These are phyloP conservation scores for Smithornis capensis DNA, from an alignment of 2,113 vertebrate genomes.

Conservation along the genomic window DNA sequence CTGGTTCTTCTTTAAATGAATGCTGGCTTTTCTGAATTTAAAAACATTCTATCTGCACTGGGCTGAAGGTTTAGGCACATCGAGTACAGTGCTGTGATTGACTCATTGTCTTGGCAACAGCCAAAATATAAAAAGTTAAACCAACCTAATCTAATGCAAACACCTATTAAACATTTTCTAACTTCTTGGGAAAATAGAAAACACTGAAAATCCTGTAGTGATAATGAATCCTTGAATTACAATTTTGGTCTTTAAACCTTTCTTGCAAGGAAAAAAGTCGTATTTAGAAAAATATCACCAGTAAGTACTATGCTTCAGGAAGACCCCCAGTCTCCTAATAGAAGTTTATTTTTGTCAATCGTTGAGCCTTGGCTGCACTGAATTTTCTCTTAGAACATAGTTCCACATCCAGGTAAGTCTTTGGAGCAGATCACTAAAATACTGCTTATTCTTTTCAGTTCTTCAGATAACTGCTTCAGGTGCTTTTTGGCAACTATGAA, in stretches of 20 bases:
- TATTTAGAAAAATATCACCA: neutral
- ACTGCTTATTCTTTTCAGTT: neutral
- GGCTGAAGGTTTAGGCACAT: neutral
- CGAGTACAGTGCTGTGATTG: neutral
- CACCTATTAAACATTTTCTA: neutral
- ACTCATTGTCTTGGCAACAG: neutral
- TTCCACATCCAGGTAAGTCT: neutral
- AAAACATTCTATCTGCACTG: neutral
- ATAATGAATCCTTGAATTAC: neutral
- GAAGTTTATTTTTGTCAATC: neutral
- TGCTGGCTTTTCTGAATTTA: neutral
- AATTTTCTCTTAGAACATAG: neutral
- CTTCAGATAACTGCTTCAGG: neutral
- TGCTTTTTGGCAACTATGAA: slow-evolving; percentile 4
- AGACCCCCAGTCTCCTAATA: neutral
- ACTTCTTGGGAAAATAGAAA: neutral
- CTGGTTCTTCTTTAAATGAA: neutral
- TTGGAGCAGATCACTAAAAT: neutral
- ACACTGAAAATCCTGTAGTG: neutral
- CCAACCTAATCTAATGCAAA: neutral
- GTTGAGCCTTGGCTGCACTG: neutral
- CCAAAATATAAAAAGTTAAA: neutral
- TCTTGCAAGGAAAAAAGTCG: neutral
- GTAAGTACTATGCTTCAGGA: neutral
- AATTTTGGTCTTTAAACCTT: neutral